Percentiles rank a stretch among this genome's conserved stretches.
Evolutionary conservation across 2,888 invertebrate genomes (phyloP).

Genomic region (Harpalus rufipes): DNA sequence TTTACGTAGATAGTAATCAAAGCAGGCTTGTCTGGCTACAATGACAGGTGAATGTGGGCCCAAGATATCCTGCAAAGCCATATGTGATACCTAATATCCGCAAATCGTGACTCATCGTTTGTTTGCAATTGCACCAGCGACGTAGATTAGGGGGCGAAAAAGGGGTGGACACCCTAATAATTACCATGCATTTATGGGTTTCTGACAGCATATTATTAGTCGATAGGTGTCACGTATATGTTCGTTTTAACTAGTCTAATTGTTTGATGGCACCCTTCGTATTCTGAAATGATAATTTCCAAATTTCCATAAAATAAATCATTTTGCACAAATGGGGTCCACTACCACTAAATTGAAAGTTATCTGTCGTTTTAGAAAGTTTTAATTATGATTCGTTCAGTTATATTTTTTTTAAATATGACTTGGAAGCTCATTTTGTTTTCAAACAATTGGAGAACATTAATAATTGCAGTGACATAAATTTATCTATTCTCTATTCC

Average conservation of each 20-base stretch:
- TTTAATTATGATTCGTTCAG: too few relatives aligned
- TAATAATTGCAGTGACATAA: too few relatives aligned
- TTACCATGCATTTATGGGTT: neutral
- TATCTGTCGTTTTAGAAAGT: too few relatives aligned
- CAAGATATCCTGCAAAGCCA: slow-evolving; percentile 38
- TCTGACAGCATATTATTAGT: slow-evolving; percentile 3
- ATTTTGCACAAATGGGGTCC: too few relatives aligned
- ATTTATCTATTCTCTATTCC: too few relatives aligned
- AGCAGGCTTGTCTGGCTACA: slow-evolving; percentile 30
- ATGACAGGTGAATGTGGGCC: slow-evolving; percentile 58
- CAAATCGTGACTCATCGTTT: slow-evolving; percentile 51
- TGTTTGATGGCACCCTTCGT: neutral
- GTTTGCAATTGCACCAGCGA: slow-evolving; percentile 14
- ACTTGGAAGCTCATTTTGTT: too few relatives aligned
- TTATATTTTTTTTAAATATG: too few relatives aligned
- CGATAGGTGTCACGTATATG: neutral
- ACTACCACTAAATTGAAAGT: neutral
- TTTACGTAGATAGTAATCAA: slow-evolving; percentile 38
- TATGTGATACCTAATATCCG: slow-evolving; percentile 45
- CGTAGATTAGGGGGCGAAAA: neutral
- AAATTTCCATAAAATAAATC: too few relatives aligned
- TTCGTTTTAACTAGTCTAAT: neutral
- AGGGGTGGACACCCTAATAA: neutral
- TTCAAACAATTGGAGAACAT: too few relatives aligned
- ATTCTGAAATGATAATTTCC: too few relatives aligned